A percentile compares a stretch with the other conserved stretches of the same genome.
Evolutionary conservation across 2,113 vertebrate genomes (phyloP).

Genomic region (Crotalus viridis): DNA sequence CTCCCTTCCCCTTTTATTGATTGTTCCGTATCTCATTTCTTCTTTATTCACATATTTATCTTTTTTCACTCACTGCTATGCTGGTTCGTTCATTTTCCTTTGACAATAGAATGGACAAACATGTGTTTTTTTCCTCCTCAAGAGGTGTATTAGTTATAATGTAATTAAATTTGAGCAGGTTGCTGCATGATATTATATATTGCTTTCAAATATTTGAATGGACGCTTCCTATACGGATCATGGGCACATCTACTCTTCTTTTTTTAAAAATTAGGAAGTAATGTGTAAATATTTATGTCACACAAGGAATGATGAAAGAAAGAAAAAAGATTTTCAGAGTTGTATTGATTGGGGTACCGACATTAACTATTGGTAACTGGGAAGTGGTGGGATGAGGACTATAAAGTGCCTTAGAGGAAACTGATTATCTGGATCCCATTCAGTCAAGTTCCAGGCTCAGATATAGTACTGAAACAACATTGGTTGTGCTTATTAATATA

Average conservation of each 20-base stretch:
- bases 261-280: slow-evolving; percentile 39
- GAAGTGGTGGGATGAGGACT: not conserved
- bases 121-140: not conserved
- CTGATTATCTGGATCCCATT: not conserved
- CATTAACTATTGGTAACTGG: not conserved
- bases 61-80: not conserved
- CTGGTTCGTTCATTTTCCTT: slow-evolving; percentile 26
- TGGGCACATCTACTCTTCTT: not conserved
- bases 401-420: not conserved
- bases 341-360: slow-evolving; percentile 12
- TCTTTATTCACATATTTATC: slow-evolving; percentile 12
- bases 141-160: slow-evolving; percentile 1
- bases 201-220: slow-evolving; percentile 17
- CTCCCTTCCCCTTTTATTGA: not conserved
- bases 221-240: not conserved
- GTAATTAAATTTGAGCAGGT: not conserved
- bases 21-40: not conserved
- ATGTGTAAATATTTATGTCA: slow-evolving; percentile 25
- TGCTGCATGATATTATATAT: slow-evolving; percentile 3
- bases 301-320: not conserved
- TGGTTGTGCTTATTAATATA: not conserved
- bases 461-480: not conserved
- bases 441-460: not conserved
- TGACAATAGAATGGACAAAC: slow-evolving; percentile 4
- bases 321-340: slow-evolving; percentile 11